Base-by-base conservation (phyloP, 2,113 vertebrate species). In the Thunnus thynnus region DNA sequence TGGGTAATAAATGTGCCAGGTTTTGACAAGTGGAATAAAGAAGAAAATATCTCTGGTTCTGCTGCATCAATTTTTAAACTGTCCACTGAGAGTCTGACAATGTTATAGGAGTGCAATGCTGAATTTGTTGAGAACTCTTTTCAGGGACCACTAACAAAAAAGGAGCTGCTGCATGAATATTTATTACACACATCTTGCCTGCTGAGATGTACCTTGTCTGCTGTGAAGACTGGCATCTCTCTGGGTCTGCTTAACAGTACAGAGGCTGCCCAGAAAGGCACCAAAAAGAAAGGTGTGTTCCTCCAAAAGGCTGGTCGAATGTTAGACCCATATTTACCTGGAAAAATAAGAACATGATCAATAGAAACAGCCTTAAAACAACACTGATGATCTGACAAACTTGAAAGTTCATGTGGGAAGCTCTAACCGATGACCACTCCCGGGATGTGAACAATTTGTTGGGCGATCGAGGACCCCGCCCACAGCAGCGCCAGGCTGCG, bases 271-370 rank as follows among this genome's bases (percentile, higher is more conserved):
- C 97, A 98, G 76, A 94, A 69, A 6, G 95, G 94, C 36, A 94
- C 65, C 70, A 97, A 46, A 70, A 99, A 1, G 75, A 95, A 97
- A 1, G 95, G 95, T 41, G 94, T 12, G 60, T 96, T 96, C 70
- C 97, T 94, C 85, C 97, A 93, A 88, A 97, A 96, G 60, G 94
- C 66, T 0, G 96, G 96, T 14, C 91, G 93, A 72, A 98, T 94
- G 85, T 96, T 97, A 0, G 96, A 95, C 44, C 96, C 96, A 84
- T 97, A 96, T 86, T 99, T 99, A 72, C 98, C 98, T 99, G 85
- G 1, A 81, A 17, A 46, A 72, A 84, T 5, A 3, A 66, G 14
- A 66, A 78, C 44, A 54, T 51, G 12, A 36, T 46, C 11, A 78
- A 10, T 0, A 22, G 11, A 74, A 2, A 2, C 5, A 17, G 11